Conservation (phyloP, 64 coral and sea anemone species). For the Montipora capricornis region DNA sequence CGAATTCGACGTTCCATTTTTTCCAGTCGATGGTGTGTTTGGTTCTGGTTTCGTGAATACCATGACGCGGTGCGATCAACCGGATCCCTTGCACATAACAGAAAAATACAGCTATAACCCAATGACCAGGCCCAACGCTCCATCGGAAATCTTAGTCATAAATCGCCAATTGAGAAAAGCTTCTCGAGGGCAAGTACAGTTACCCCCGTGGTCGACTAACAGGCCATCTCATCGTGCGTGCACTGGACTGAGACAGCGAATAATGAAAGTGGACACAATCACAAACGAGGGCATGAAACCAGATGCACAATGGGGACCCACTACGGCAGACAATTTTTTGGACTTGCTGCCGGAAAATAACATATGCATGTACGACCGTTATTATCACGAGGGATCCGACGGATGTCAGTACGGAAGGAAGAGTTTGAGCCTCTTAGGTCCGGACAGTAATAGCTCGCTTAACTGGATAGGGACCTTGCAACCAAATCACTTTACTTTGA, state of each 20-base stretch:
- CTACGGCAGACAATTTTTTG: not conserved
- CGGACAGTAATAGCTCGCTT: not conserved
- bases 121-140: not conserved
- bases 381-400: not conserved
- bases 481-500: not conserved
- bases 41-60: not conserved
- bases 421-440: not conserved
- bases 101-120: constrained; percentile 5
- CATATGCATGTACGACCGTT: not conserved
- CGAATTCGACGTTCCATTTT: not conserved
- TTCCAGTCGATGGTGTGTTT: not conserved
- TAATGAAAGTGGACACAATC: not conserved
- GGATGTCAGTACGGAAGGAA: not conserved
- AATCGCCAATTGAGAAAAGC: not conserved
- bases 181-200: not conserved
- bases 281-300: not conserved
- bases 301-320: not conserved
- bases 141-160: not conserved
- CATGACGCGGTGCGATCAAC: not conserved
- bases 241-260: not conserved
- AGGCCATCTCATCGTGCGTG: not conserved
- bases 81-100: not conserved
- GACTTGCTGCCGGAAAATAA: not conserved
- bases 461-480: not conserved
- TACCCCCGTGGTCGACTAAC: not conserved